Evolutionary conservation across 2,888 invertebrate genomes (phyloP).

Genomic region (Carcina quercana): DNA sequence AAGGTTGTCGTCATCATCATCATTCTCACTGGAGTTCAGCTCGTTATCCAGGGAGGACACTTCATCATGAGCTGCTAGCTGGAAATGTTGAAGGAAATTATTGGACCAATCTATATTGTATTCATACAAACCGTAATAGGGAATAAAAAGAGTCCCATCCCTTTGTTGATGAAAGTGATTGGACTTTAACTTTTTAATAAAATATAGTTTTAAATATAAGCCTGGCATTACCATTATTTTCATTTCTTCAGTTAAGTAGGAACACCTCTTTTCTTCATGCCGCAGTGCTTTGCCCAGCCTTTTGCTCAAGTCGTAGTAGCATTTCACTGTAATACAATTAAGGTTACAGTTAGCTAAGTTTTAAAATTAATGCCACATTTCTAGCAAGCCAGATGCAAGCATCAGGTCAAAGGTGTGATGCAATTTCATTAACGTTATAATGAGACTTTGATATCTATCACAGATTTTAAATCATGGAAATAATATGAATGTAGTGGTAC

Average conservation of each 20-base stretch:
- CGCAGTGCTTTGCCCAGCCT: conserved; percentile 89
- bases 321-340: conserved; percentile 78
- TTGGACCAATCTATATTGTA: neutral
- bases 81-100: conserved; percentile 16
- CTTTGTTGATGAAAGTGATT: neutral
- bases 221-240: conserved; percentile 90
- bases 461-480: too few species aligned
- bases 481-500: too few species aligned
- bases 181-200: neutral
- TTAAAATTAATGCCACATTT: too few species aligned
- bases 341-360: neutral
- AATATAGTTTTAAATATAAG: neutral
- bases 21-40: conserved; percentile 51
- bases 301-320: conserved; percentile 95
- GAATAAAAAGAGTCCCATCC: neutral
- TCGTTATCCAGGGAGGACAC: conserved; percentile 67
- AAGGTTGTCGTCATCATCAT: conserved; percentile 54
- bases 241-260: conserved; percentile 91
- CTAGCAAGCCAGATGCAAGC: too few species aligned
- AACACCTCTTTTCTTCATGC: conserved; percentile 93
- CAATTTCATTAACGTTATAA: neutral
- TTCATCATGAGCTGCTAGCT: conserved; percentile 75
- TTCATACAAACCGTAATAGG: neutral
- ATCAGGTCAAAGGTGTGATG: too few species aligned
- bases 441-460: too few species aligned